Base-by-base conservation (phyloP, 92 coral and sea anemone species). In the Siderastrea siderea region DNA sequence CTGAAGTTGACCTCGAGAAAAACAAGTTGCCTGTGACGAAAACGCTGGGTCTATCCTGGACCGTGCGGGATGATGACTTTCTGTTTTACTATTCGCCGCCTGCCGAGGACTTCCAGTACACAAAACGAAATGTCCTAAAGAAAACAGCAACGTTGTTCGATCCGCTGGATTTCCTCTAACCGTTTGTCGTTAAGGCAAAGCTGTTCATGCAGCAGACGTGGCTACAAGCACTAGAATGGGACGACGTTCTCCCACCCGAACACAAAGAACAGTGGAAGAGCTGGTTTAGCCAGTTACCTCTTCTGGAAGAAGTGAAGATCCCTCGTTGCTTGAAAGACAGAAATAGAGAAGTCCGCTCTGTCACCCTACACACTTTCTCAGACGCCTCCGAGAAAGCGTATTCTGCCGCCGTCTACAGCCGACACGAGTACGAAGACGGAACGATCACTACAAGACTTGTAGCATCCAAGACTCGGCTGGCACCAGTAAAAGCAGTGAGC, bases 361-460 rank as follows among this genome's bases (percentile, higher is more conserved):
- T 82, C 45, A 59, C 80, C 17, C 61, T 82, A 19, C 94, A 87
- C 47, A 81, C 92, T 46, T 91, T 91, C 52, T 64, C 85, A 51
- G 91, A 62, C 61, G 91, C 94, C 0, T 91, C 86, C 14, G 86
- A 87, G 75, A 83, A 72, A 55, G 92, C 89, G 2, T 71, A 88
- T 54, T 67, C 90, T 50, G 89, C 94, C 44, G 82, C 87, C 5
- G 80, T 88, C 67, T 87, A 88, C 81, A 75, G 71, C 6, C 83
- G 84, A 63, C 83, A 78, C 45, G 79, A 92, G 66, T 80, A 67
- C 50, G 55, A 65, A 5, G 84, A 81, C 75, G 81, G 78, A 66
- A 59, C 3, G 3, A 59, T 75, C 43, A 80, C 55, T 7, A 86
- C 90, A 3, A 68, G 78, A 15, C 70, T 79, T 7, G 80, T 90